Evolutionary conservation across 2,797 vertebrate species (phyloP).

Genomic region (Novumbra hubbsi): DNA sequence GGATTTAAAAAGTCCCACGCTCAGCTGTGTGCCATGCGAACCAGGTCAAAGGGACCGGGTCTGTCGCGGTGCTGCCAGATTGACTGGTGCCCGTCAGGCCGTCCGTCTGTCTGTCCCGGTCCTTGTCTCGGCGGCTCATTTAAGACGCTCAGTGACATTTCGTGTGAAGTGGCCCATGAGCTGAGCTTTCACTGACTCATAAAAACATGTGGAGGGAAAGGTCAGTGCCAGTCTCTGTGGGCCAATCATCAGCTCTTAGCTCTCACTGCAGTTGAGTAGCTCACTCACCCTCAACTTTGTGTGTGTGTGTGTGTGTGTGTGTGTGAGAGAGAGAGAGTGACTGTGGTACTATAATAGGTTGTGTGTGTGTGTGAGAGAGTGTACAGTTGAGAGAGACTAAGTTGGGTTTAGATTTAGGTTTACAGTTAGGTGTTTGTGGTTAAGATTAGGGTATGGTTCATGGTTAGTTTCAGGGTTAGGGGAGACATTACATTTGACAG

Average conservation of each 20-base stretch:
- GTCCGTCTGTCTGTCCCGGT: not conserved
- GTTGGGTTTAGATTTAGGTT: too few relatives aligned
- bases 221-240: slow-evolving; percentile 72
- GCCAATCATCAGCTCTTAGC: slow-evolving; percentile 74
- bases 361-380: slow-evolving; percentile 26
- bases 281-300: slow-evolving; percentile 45
- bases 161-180: slow-evolving; percentile 65
- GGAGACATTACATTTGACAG: too few relatives aligned
- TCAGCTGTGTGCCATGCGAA: slow-evolving; percentile 50
- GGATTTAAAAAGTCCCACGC: slow-evolving; percentile 54
- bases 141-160: slow-evolving; percentile 70
- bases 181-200: slow-evolving; percentile 65
- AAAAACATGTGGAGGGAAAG: slow-evolving; percentile 72
- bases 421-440: too few relatives aligned
- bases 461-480: too few relatives aligned
- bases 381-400: not conserved
- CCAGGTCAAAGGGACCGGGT: slow-evolving; percentile 13
- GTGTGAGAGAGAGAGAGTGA: not conserved
- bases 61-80: slow-evolving; percentile 24
- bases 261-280: slow-evolving; percentile 52
- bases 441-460: too few relatives aligned
- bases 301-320: not conserved
- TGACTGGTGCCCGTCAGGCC: slow-evolving; percentile 42
- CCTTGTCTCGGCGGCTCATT: slow-evolving; percentile 51
- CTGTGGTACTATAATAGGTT: not conserved